phyloP scores from a whole-genome alignment of 2,113 vertebrate genomes.

The Myotis yumanensis region DNA sequence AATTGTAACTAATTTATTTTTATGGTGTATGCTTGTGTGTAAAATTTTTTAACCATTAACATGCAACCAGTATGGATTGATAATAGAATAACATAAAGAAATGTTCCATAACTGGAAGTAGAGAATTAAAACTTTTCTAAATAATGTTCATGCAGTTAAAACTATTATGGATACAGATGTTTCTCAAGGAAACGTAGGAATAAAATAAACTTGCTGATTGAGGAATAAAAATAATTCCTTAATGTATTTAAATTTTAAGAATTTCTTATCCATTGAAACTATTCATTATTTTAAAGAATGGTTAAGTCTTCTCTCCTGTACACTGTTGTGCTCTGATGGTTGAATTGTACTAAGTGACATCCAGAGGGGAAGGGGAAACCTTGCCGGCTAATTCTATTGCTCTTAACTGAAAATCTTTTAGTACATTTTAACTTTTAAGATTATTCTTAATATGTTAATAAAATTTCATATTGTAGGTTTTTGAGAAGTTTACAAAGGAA shows the following conservation, averaged over 20 bases:
- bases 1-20: conserved; percentile 24
- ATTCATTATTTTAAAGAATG: not conserved
- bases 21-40: not conserved
- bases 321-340: not conserved
- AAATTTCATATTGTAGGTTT: conserved; percentile 87
- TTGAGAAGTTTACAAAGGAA: conserved; percentile 99
- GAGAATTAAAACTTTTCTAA: not conserved
- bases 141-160: not conserved
- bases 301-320: not conserved
- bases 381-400: not conserved
- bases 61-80: not conserved
- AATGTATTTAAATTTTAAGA: conserved; percentile 29
- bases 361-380: not conserved
- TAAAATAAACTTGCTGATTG: conserved; percentile 15
- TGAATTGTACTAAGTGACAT: not conserved
- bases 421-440: not conserved
- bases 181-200: conserved; percentile 14
- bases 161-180: not conserved
- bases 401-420: conserved; percentile 1
- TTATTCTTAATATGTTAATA: conserved; percentile 21
- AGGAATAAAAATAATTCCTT: conserved; percentile 43
- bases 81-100: conserved; percentile 13
- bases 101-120: not conserved
- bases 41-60: not conserved
- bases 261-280: not conserved